Evolutionary conservation across 2,113 vertebrate genomes (phyloP).

Genomic region (Hypanus sabinus): DNA sequence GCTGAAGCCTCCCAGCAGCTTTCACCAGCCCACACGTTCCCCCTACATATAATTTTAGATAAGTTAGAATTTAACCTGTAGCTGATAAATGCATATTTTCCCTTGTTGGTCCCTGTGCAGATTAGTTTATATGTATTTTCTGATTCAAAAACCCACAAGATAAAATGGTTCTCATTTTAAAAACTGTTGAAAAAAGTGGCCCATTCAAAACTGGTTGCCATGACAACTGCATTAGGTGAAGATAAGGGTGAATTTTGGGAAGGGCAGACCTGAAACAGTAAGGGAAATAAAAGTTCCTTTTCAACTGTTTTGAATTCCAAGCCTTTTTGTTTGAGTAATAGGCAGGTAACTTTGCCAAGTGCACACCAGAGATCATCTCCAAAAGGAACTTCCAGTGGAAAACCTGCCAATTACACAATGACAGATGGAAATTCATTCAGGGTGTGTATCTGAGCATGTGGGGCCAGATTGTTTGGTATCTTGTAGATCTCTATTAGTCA

Average conservation of each 20-base stretch:
- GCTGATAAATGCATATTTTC: not conserved
- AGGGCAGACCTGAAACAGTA: not conserved
- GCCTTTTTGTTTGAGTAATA: slow-evolving; percentile 31
- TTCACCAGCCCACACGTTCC: too few relatives aligned
- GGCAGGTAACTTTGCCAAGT: not conserved
- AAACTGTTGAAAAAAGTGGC: not conserved
- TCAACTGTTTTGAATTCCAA: not conserved
- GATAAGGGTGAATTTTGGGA: not conserved
- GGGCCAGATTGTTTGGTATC: slow-evolving; percentile 27
- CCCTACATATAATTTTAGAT: not conserved
- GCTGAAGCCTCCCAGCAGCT: too few relatives aligned
- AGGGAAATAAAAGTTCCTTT: not conserved
- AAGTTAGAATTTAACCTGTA: not conserved
- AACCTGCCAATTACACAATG: slow-evolving; percentile 28
- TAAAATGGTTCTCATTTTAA: not conserved
- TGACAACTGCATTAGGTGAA: slow-evolving; percentile 23
- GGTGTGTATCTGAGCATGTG: slow-evolving; percentile 14
- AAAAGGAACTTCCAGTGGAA: slow-evolving; percentile 28
- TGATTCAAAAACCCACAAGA: not conserved
- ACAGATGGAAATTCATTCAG: slow-evolving; percentile 34
- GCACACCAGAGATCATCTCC: not conserved
- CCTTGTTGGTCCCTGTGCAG: not conserved
- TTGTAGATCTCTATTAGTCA: slow-evolving; percentile 23
- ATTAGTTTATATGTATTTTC: not conserved
- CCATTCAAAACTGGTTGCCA: not conserved